Base-by-base conservation (phyloP, 2,797 vertebrate species). In the Chromis chromis region DNA sequence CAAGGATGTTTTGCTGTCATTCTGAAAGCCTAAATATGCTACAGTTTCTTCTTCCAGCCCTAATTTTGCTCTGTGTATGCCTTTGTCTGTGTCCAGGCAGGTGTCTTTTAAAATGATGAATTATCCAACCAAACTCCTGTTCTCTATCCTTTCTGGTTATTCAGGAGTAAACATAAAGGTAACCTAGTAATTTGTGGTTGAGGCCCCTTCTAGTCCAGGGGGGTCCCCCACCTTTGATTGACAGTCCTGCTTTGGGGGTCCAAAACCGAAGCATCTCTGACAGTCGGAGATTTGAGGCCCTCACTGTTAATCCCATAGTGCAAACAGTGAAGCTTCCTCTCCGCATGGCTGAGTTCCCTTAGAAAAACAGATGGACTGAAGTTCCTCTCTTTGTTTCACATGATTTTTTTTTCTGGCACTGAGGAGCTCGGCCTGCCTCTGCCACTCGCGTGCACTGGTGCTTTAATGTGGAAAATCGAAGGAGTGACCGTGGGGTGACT, bases 291-390 rank as follows among this genome's bases (percentile, higher is more conserved):
- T 70, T 74, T 78, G 81, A 90, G 84, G 83, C 88, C 88, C 88
- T 86, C 72, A 54, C 83, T 76, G 80, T 85, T 94, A 91, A 93
- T 91, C 89, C 86, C 81, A 84, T 80, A 65, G 82, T 81, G 59
- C 86, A 80, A 88, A 91, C 77, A 76, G 77, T 46, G 69, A 83
- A 71, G 79, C 85, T 86, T 88, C 79, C 86, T 78, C 68, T 82
- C 89, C 7, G 84, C 91, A 87, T 90, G 90, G 84, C 88, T 87
- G 89, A 87, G 74, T 81, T 88, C 82, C 64, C 81, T 78, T 79
- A 77, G 76, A 90, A 90, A 91, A 92, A 91, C 91, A 92, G 92
- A 94, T 92, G 91, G 90, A 90, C 87, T 83, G 69, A 89, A 91
- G 90, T 91, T 94, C 85, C 88, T 90, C 82, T 92, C 89, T 89